A percentile compares a stretch with the other conserved stretches of the same genome.
phyloP scores from a whole-genome alignment of 1,140 invertebrate species.

The Pseudomyrmex concolor region DNA sequence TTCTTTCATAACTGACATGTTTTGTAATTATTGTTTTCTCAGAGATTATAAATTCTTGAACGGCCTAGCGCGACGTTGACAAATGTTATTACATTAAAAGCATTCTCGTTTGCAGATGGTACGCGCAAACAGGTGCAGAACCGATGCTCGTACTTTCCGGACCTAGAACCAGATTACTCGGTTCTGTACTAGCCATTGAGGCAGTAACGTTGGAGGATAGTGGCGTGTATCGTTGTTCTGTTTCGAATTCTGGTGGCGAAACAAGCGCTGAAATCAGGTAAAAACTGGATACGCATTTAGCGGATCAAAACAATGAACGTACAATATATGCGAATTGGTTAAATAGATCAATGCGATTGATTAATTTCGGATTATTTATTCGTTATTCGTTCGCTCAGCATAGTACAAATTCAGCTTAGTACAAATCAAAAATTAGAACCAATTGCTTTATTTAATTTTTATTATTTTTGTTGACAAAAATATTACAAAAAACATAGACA shows the following conservation, averaged over 20 bases:
- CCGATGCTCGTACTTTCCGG: constrained; percentile 88
- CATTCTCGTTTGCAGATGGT: constrained; percentile 86
- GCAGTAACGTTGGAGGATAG: constrained; percentile 89
- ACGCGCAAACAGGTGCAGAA: constrained; percentile 88
- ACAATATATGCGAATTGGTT: too few relatives aligned
- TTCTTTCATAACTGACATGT: background rate
- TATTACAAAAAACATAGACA: too few relatives aligned
- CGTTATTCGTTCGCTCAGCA: too few relatives aligned
- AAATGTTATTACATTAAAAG: constrained; percentile 23
- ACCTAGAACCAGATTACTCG: constrained; percentile 88
- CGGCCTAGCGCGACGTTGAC: background rate
- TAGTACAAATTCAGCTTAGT: too few relatives aligned
- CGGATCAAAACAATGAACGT: too few relatives aligned
- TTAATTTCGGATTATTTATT: too few relatives aligned
- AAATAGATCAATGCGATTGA: too few relatives aligned
- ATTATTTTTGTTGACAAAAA: too few relatives aligned
- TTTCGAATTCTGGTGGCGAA: constrained; percentile 89
- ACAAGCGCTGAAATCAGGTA: constrained; percentile 88
- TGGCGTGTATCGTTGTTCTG: constrained; percentile 89
- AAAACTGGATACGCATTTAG: background rate
- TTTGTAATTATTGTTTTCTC: background rate
- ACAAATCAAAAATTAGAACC: too few relatives aligned
- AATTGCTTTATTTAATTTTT: too few relatives aligned
- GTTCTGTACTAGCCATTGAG: constrained; percentile 90
- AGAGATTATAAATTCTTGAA: background rate